Evolutionary conservation across 2,797 vertebrate species (phyloP).

Genomic region (Natrix natrix): DNA sequence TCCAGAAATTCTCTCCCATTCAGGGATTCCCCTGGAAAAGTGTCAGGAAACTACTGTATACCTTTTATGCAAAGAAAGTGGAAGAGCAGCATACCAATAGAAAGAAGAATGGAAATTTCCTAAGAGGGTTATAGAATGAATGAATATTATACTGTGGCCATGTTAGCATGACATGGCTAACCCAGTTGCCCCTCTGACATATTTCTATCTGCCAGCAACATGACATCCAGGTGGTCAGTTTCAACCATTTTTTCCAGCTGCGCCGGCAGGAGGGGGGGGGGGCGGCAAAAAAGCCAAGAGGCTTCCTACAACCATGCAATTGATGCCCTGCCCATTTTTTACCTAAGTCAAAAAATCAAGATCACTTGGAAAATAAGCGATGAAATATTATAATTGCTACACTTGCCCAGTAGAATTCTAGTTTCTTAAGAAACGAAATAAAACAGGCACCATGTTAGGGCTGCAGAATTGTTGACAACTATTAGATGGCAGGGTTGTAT

Average conservation of each 20-base stretch:
- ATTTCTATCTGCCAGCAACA: background rate
- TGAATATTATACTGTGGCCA: background rate
- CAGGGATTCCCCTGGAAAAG: background rate
- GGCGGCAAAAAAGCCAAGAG: background rate
- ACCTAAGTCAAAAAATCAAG: background rate
- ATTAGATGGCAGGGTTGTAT: background rate
- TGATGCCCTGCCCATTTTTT: background rate
- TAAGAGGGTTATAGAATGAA: background rate
- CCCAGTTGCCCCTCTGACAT: background rate
- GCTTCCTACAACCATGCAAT: background rate
- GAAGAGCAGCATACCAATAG: background rate
- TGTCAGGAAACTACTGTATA: background rate
- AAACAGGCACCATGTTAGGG: background rate
- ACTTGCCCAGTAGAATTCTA: background rate
- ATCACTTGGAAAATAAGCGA: background rate
- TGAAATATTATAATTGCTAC: background rate
- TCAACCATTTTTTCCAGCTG: background rate
- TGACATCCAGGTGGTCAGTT: background rate
- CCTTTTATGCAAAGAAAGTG: background rate
- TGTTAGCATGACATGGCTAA: background rate
- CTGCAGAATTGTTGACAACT: background rate
- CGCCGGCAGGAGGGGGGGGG: fast-evolving
- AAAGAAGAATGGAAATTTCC: background rate
- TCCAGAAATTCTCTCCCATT: background rate
- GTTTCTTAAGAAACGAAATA: too few relatives aligned